A percentile compares a stretch with the other conserved stretches of the same genome.
phyloP scores from a whole-genome alignment of 2,113 vertebrate genomes.

The Rhinichthys klamathensis region DNA sequence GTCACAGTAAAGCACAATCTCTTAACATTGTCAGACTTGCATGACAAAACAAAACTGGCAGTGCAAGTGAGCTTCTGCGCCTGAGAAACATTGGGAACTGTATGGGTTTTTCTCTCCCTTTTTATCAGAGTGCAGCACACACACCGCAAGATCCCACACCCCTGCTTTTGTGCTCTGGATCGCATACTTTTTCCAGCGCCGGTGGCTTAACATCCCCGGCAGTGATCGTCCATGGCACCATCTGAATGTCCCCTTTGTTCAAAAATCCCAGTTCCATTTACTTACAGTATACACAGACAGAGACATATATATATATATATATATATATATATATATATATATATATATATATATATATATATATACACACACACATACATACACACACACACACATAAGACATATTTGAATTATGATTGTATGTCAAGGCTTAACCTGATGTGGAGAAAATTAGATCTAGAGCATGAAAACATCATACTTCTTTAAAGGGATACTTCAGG shows the following conservation, averaged over 20 bases:
- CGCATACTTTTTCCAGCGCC: conserved; percentile 50
- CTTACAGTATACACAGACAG: conserved; percentile 39
- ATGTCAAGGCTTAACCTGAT: conserved; percentile 42
- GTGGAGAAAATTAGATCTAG: conserved; percentile 54
- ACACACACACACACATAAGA: conserved; percentile 39
- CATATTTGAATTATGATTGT: conserved; percentile 56
- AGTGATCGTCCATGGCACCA: conserved; percentile 50
- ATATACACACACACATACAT: conserved; percentile 23
- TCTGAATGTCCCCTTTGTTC: conserved; percentile 63
- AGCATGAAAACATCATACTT: conserved; percentile 49
- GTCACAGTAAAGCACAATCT: conserved; percentile 3
- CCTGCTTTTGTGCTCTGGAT: conserved; percentile 31
- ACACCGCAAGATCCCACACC: conserved; percentile 24
- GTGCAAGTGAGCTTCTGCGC: neutral
- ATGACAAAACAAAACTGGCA: neutral
- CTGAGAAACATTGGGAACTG: neutral
- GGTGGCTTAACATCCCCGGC: conserved; percentile 55
- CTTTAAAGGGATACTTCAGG: too few relatives aligned
- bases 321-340: too few relatives aligned
- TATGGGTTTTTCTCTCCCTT: conserved; percentile 20
- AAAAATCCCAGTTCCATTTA: conserved; percentile 47
- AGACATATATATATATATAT: neutral
- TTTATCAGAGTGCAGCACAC: conserved; percentile 47
- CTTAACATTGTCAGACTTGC: neutral
- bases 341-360: too few relatives aligned